Percentiles rank a stretch among this genome's conserved stretches.
These are phyloP conservation scores for Anthrax anthrax DNA, from an alignment of 2,888 invertebrate species.

Conservation along the genomic window DNA sequence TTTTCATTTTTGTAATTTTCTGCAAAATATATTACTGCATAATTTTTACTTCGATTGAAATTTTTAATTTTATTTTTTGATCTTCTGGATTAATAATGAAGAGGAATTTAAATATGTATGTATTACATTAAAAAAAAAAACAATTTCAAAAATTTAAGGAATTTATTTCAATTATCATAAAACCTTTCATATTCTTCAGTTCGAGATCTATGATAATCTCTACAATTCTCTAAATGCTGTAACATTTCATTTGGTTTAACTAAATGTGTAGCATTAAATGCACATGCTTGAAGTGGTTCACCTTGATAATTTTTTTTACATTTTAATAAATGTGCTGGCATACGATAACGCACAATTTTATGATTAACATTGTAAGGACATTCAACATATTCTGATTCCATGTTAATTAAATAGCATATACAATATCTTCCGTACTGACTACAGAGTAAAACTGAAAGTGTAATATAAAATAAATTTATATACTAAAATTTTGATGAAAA, in stretches of 20 bases:
- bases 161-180: neutral
- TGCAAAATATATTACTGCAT: neutral
- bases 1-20: neutral
- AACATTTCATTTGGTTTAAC: slow-evolving; percentile 19
- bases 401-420: too few species aligned
- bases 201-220: slow-evolving; percentile 17
- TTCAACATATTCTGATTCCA: slow-evolving; percentile 12
- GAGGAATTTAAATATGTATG: too few species aligned
- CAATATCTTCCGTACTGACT: too few species aligned
- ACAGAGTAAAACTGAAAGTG: too few species aligned
- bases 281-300: slow-evolving; percentile 23
- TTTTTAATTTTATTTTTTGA: too few species aligned
- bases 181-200: slow-evolving; percentile 11
- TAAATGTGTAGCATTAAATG: slow-evolving; percentile 29
- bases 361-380: slow-evolving; percentile 20
- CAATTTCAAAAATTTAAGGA: too few species aligned
- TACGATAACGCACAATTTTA: slow-evolving; percentile 17
- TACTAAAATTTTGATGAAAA: too few species aligned
- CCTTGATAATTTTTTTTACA: slow-evolving; percentile 19
- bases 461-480: too few species aligned
- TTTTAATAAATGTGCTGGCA: slow-evolving; percentile 21
- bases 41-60: too few species aligned
- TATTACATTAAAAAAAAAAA: too few species aligned
- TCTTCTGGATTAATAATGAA: too few species aligned
- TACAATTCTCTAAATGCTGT: slow-evolving; percentile 21